Conservation (phyloP, 1,140 invertebrate genomes). For the Bradynema listronoti region DNA sequence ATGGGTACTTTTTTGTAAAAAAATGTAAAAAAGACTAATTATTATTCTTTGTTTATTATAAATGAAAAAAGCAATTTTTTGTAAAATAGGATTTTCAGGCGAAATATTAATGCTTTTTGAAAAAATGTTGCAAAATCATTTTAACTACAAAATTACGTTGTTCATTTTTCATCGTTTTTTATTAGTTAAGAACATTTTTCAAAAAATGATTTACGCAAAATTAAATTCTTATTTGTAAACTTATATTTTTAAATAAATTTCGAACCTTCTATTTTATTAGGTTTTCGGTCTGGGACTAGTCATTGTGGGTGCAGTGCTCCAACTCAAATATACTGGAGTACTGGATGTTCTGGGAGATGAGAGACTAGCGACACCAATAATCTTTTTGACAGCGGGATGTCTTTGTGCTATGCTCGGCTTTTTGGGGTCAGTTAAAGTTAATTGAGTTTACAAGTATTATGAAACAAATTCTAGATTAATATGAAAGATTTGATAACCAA, state of each 20-base stretch:
- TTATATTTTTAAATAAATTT: background rate
- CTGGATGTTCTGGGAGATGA: conserved; percentile 49
- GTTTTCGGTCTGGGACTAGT: conserved; percentile 45
- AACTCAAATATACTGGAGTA: conserved; percentile 53
- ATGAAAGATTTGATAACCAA: too few species aligned
- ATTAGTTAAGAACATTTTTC: background rate
- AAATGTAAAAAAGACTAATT: background rate
- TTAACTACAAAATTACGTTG: background rate
- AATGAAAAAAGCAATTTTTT: background rate
- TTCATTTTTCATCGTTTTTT: background rate
- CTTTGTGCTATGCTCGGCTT: conserved; percentile 54
- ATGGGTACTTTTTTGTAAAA: conserved; percentile 41
- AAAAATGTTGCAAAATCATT: conserved; percentile 2
- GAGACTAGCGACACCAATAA: conserved; percentile 51
- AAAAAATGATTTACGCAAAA: background rate
- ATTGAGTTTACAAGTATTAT: too few species aligned
- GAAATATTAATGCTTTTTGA: background rate
- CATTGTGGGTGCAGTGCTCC: conserved; percentile 49
- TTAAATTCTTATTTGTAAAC: background rate
- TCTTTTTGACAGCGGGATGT: conserved; percentile 46
- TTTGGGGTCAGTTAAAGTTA: too few species aligned
- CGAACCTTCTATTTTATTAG: conserved; percentile 28
- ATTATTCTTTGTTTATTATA: background rate
- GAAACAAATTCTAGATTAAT: too few species aligned
- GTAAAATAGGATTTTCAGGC: too few species aligned